A percentile compares a stretch with the other conserved stretches of the same genome.
phyloP scores from a whole-genome alignment of 2,888 invertebrate species.

The Plusia festucae region DNA sequence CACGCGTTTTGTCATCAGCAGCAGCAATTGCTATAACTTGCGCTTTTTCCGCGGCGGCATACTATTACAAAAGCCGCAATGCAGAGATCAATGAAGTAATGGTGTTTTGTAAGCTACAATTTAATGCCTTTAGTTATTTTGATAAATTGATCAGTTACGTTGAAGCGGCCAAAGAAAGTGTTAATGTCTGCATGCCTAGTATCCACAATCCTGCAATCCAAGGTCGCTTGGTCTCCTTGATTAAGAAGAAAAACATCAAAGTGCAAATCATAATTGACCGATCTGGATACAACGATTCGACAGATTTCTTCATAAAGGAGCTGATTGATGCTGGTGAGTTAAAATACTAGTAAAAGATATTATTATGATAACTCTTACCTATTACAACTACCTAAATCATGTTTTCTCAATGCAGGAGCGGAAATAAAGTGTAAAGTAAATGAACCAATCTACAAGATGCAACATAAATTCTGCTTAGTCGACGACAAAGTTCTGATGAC shows the following conservation, averaged over 20 bases:
- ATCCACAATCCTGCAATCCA: constrained; percentile 86
- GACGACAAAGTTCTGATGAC: constrained; percentile 90
- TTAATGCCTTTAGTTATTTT: constrained; percentile 83
- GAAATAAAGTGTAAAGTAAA: constrained; percentile 85
- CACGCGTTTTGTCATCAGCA: constrained; percentile 79
- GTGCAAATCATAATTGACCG: constrained; percentile 81
- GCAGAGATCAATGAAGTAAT: constrained; percentile 84
- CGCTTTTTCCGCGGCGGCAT: constrained; percentile 82
- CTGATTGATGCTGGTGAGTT: constrained; percentile 81
- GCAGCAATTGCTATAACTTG: constrained; percentile 82
- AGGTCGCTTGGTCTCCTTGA: constrained; percentile 76
- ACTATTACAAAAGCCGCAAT: constrained; percentile 79
- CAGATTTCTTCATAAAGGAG: constrained; percentile 80
- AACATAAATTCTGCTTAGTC: constrained; percentile 94
- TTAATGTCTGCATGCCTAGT: constrained; percentile 85
- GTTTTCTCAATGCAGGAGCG: constrained; percentile 85
- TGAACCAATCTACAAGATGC: constrained; percentile 89
- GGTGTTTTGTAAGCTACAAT: constrained; percentile 86
- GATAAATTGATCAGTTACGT: constrained; percentile 83
- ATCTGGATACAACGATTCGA: constrained; percentile 79
- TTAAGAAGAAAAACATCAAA: constrained; percentile 78
- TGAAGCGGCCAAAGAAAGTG: constrained; percentile 77
- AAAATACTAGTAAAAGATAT: neutral
- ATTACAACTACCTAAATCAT: neutral
- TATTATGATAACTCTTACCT: neutral